A percentile compares a stretch with the other conserved stretches of the same genome.
phyloP scores from a whole-genome alignment of 2,113 vertebrate species.

The Oncorhynchus gorbuscha region DNA sequence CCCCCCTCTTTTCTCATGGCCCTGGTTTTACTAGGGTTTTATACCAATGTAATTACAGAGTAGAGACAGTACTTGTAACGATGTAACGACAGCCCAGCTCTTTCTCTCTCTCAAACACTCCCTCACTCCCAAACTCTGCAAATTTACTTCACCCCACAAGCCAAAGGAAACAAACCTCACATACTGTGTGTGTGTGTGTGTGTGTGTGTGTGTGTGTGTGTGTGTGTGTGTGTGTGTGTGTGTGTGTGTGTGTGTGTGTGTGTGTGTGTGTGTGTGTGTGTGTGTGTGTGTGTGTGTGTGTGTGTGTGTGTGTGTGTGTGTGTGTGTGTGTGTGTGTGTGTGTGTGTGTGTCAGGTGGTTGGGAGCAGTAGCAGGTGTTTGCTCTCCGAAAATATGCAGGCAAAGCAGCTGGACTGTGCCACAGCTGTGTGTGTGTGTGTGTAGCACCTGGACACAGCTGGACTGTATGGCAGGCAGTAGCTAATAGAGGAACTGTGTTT shows the following conservation, averaged over 20 bases:
- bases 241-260: conserved; percentile 2
- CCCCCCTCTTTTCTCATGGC: not conserved
- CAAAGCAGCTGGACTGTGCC: conserved; percentile 63
- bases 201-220: conserved; percentile 17
- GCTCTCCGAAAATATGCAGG: conserved; percentile 39
- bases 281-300: conserved; percentile 37
- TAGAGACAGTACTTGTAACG: conserved; percentile 16
- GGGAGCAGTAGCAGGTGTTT: conserved; percentile 64
- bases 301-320: conserved; percentile 12
- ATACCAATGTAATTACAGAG: conserved; percentile 61
- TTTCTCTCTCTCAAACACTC: conserved; percentile 29
- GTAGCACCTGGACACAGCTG: conserved; percentile 61
- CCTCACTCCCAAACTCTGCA: conserved; percentile 24
- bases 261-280: conserved; percentile 22
- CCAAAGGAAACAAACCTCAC: conserved; percentile 11
- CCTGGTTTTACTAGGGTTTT: conserved; percentile 35
- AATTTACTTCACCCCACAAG: conserved; percentile 18
- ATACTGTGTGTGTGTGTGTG: conserved; percentile 35
- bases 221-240: conserved; percentile 16
- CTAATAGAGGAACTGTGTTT: conserved; percentile 48
- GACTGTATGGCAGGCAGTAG: conserved; percentile 46
- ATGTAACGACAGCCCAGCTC: conserved; percentile 48
- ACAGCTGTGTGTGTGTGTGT: conserved; percentile 48
- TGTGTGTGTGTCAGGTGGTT: conserved; percentile 52
- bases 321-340: conserved; percentile 13